A percentile compares a stretch with the other conserved stretches of the same genome.
These are phyloP conservation scores for Dasyprocta punctata DNA, from an alignment of 2,113 vertebrate species.

Conservation along the genomic window DNA sequence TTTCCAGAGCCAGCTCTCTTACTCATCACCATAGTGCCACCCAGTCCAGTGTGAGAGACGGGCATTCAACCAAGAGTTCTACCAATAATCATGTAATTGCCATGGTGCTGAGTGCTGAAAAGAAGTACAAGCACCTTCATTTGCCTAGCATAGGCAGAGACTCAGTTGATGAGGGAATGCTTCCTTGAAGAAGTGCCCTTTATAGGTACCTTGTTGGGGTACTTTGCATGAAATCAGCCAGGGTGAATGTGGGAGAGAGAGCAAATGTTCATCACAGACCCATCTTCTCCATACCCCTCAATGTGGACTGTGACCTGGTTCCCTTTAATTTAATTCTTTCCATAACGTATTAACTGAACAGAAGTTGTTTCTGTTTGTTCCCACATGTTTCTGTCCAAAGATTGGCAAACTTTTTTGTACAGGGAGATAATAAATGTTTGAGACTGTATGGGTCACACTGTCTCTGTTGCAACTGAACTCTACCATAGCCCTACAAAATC, in stretches of 20 bases:
- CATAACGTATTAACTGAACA: background rate
- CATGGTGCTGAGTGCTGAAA: background rate
- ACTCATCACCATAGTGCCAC: background rate
- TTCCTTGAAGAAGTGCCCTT: background rate
- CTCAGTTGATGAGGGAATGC: background rate
- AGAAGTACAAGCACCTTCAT: slow-evolving; percentile 1
- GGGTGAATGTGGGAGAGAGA: background rate
- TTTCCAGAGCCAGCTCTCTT: background rate
- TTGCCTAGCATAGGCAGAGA: background rate
- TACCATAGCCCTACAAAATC: background rate
- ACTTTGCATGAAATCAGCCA: background rate
- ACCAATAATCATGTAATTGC: slow-evolving; percentile 25
- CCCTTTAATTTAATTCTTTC: slow-evolving; percentile 7
- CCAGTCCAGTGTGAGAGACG: background rate
- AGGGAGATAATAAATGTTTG: background rate
- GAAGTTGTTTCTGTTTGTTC: slow-evolving; percentile 21
- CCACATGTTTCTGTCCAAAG: background rate
- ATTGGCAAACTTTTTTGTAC: background rate
- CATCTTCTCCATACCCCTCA: background rate
- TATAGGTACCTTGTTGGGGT: background rate
- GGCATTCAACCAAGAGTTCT: slow-evolving; percentile 13
- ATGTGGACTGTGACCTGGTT: background rate
- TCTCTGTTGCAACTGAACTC: background rate
- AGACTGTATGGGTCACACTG: background rate
- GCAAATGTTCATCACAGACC: background rate